Conservation (phyloP, 2,888 invertebrate species). For the Drosophila austrosaltans region DNA sequence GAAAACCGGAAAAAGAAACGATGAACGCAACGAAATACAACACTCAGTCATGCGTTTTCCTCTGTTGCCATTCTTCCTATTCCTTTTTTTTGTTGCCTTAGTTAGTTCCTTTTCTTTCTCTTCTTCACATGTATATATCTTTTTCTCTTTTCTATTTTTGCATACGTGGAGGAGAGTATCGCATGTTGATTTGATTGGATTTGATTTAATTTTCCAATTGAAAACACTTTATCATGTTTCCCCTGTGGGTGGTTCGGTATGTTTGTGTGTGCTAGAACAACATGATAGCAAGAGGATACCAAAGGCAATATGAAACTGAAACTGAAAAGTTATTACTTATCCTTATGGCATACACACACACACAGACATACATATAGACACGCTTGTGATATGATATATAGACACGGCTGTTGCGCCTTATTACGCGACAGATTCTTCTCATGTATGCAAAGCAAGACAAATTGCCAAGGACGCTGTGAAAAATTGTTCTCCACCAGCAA, state of each 20-base stretch:
- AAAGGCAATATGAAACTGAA: slow-evolving; percentile 19
- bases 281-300: slow-evolving; percentile 26
- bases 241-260: background rate
- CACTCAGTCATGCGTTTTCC: slow-evolving; percentile 65
- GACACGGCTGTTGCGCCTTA: slow-evolving; percentile 46
- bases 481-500: slow-evolving; percentile 33
- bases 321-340: slow-evolving; percentile 32
- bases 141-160: slow-evolving; percentile 24
- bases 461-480: slow-evolving; percentile 36
- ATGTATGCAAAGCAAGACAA: slow-evolving; percentile 29
- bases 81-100: slow-evolving; percentile 8
- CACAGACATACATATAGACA: no score
- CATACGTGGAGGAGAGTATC: slow-evolving; percentile 49
- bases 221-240: slow-evolving; percentile 75
- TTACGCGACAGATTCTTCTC: slow-evolving; percentile 37
- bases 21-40: slow-evolving; percentile 31
- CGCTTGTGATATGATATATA: slow-evolving; percentile 38
- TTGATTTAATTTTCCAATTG: slow-evolving; percentile 82
- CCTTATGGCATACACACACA: slow-evolving; percentile 18
- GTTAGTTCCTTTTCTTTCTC: slow-evolving; percentile 23
- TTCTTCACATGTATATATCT: slow-evolving; percentile 35
- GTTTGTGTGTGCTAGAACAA: slow-evolving; percentile 44
- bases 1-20: background rate
- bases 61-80: slow-evolving; percentile 23
- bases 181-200: slow-evolving; percentile 76